Evolutionary conservation across 2,888 invertebrate genomes (phyloP).

Genomic region (Papilio elwesi): DNA sequence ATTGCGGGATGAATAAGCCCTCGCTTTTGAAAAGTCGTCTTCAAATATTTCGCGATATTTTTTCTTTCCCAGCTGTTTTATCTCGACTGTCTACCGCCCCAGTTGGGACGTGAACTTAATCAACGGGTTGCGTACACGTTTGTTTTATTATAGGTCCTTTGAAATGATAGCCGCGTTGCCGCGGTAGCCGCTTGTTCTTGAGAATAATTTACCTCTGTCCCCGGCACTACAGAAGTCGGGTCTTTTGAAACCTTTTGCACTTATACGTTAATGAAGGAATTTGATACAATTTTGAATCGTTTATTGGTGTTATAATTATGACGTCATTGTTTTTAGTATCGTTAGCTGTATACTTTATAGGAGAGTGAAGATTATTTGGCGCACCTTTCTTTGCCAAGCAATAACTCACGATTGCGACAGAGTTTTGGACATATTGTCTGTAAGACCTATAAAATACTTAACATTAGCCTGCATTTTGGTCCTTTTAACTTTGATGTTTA

Average conservation of each 20-base stretch:
- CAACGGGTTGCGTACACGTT: constrained; percentile 18
- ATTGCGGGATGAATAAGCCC: constrained; percentile 23
- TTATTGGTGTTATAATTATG: too few species aligned
- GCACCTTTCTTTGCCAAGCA: too few species aligned
- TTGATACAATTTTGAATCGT: too few species aligned
- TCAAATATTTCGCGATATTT: neutral
- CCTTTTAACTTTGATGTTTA: too few species aligned
- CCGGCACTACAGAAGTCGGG: constrained; percentile 11
- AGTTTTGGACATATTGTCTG: too few species aligned
- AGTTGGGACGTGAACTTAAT: constrained; percentile 29
- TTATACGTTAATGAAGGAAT: neutral
- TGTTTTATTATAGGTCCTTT: constrained; percentile 29
- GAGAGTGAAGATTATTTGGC: too few species aligned
- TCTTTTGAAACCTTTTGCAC: neutral
- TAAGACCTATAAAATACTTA: too few species aligned
- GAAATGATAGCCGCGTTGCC: neutral
- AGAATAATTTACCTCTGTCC: constrained; percentile 3
- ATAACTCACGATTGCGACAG: too few species aligned
- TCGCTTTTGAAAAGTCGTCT: constrained; percentile 2
- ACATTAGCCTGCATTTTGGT: too few species aligned
- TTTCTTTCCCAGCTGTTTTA: constrained; percentile 9
- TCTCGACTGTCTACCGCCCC: constrained; percentile 33
- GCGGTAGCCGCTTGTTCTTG: constrained; percentile 17
- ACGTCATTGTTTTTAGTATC: too few species aligned
- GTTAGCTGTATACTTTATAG: too few species aligned